phyloP scores from a whole-genome alignment of 2,113 vertebrate genomes.

The Oceanites oceanicus region DNA sequence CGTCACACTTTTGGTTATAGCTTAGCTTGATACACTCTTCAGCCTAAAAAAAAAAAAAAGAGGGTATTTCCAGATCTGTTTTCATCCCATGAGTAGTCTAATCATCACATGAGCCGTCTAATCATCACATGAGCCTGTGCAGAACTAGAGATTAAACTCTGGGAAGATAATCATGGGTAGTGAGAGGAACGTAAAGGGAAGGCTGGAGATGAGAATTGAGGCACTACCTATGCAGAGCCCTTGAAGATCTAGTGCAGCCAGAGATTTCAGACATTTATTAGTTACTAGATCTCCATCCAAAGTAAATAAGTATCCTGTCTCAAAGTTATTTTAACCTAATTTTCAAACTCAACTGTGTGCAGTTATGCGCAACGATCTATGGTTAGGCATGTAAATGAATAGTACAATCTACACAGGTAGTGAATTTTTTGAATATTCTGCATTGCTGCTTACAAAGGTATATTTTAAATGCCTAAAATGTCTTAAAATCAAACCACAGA shows the following conservation, averaged over 20 bases:
- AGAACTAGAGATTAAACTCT: background rate
- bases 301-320: background rate
- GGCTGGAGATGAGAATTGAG: background rate
- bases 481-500: background rate
- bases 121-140: background rate
- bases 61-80: background rate
- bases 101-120: background rate
- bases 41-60: background rate
- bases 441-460: background rate
- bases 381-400: background rate
- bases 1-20: background rate
- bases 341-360: background rate
- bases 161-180: background rate
- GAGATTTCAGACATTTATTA: background rate
- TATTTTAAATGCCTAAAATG: background rate
- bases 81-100: background rate
- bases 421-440: background rate
- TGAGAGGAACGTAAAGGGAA: background rate
- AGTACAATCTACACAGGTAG: background rate
- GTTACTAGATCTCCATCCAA: background rate
- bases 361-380: background rate
- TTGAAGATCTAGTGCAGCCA: background rate
- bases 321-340: background rate
- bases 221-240: background rate
- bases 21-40: background rate